Conservation (phyloP, 2,888 invertebrate species). For the Epirrhoe tristata region DNA sequence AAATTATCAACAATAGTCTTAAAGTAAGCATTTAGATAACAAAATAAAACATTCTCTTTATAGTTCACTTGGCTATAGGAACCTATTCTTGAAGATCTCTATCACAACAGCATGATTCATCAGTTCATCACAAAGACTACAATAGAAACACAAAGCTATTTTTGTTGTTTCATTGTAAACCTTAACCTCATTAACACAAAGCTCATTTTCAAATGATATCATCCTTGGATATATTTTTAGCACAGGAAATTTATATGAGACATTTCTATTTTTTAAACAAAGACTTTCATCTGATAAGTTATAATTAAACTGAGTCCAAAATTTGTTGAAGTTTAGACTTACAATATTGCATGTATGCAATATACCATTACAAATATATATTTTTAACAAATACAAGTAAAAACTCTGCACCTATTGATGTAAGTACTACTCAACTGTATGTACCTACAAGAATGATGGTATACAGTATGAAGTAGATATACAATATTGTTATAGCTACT, state of each 20-base stretch:
- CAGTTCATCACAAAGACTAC: constrained; percentile 29
- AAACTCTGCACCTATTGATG: too few relatives aligned
- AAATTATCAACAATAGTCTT: constrained; percentile 18
- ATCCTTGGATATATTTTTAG: constrained; percentile 10
- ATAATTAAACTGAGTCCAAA: not conserved
- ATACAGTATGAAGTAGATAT: too few relatives aligned
- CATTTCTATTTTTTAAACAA: constrained; percentile 14
- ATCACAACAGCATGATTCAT: constrained; percentile 42
- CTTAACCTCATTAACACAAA: constrained; percentile 18
- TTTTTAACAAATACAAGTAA: too few relatives aligned
- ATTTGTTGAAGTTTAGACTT: not conserved
- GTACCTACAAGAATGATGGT: too few relatives aligned
- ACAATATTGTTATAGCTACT: too few relatives aligned
- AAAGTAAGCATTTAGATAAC: constrained; percentile 4
- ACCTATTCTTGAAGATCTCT: constrained; percentile 40
- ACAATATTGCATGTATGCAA: too few relatives aligned
- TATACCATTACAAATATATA: too few relatives aligned
- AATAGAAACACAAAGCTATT: constrained; percentile 29
- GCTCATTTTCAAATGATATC: constrained; percentile 20
- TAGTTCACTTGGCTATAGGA: constrained; percentile 37
- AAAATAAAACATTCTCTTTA: constrained; percentile 2
- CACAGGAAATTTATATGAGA: constrained; percentile 10
- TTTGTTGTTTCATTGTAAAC: constrained; percentile 23
- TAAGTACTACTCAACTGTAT: too few relatives aligned
- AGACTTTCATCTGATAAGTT: constrained; percentile 1